Base-by-base conservation (phyloP, 2,888 invertebrate species). In the Sabatieria punctata region DNA sequence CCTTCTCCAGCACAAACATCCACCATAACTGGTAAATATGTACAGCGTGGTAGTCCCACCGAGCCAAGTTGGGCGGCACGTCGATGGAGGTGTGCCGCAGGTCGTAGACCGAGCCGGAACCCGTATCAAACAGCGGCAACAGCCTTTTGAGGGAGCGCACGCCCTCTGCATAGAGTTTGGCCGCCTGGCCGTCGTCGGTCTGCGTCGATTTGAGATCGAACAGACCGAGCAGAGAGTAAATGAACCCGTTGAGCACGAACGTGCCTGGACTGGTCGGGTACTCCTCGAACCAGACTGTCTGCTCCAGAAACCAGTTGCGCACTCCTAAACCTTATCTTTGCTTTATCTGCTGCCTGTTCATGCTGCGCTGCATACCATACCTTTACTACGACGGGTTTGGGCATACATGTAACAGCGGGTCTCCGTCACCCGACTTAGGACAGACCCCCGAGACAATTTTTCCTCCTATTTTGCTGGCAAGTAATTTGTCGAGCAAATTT, bases 1-100 rank as follows among this genome's bases (percentile, higher is more conserved):
- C 57, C 15, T 55, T 56, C 55, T 86, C 85, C 39, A 95, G 77
- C 0, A 85, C 82, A 35, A 81, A 79, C 52, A 95, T 76, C 52
- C 91, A 74, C 45, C 72, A 63, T 41, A 76, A 60, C 64, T 97
- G 91, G 71, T 91, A 93, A 23, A 97, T 82, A 66, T 99, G 97
- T 0, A 93, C 91, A 0, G 89, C 85, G 70, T 97, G 97, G 68
- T 97, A 97, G 66, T 97, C 97, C 89, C 95, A 93, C 47, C 97
- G 74, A 0, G 97, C 97, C 51, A 93, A 73, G 68, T 97, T 97
- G 1, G 72, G 72, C 1, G 88, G 88, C 24, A 85, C 80, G 1
- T 52, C 50, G 30, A 88, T 69, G 1, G 85, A 85, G 61, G 89
- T 78, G 67, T 97, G 97, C 15, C 95, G 73, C 45, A 99, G 74